Percentiles rank a stretch among this genome's conserved stretches.
Conservation (phyloP, 2,797 vertebrate genomes). For the Macroramphosus scolopax region DNA sequence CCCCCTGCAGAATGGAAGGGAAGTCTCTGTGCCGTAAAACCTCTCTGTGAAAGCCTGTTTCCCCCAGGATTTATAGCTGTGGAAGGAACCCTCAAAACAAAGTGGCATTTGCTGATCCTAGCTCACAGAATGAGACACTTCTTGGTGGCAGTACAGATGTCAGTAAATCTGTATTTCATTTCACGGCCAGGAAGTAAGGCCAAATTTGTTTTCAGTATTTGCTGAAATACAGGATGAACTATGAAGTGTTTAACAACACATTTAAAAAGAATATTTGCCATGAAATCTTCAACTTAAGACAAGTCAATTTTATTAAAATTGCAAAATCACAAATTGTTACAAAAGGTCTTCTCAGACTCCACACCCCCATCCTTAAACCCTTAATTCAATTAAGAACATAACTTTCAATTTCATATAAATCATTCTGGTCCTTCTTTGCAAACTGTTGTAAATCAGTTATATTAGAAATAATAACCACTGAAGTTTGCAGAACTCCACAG, state of each 20-base stretch:
- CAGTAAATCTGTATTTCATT: conserved; percentile 36
- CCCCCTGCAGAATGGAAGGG: conserved; percentile 80
- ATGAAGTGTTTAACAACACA: not conserved
- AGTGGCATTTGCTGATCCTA: conserved; percentile 73
- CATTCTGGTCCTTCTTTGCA: too few relatives aligned
- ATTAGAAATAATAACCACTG: too few relatives aligned
- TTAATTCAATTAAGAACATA: too few relatives aligned
- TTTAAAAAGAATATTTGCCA: not conserved
- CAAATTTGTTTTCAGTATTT: not conserved
- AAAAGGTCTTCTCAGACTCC: too few relatives aligned
- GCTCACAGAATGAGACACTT: conserved; percentile 47
- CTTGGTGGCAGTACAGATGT: conserved; percentile 35
- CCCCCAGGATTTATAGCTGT: conserved; percentile 74
- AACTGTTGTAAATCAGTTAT: too few relatives aligned
- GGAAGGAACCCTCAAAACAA: conserved; percentile 64
- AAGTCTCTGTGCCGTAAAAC: conserved; percentile 78
- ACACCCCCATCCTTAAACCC: too few relatives aligned
- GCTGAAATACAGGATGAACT: conserved; percentile 3
- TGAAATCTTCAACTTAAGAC: too few relatives aligned
- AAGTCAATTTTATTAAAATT: too few relatives aligned
- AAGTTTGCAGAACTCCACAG: too few relatives aligned
- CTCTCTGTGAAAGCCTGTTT: conserved; percentile 71
- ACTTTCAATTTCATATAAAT: too few relatives aligned
- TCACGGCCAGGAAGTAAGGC: not conserved
- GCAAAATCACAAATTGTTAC: too few relatives aligned